Evolutionary conservation across 2,888 invertebrate genomes (phyloP), one percentile per base, ranked within the genome.

Genomic region (Apamea crenata): DNA sequence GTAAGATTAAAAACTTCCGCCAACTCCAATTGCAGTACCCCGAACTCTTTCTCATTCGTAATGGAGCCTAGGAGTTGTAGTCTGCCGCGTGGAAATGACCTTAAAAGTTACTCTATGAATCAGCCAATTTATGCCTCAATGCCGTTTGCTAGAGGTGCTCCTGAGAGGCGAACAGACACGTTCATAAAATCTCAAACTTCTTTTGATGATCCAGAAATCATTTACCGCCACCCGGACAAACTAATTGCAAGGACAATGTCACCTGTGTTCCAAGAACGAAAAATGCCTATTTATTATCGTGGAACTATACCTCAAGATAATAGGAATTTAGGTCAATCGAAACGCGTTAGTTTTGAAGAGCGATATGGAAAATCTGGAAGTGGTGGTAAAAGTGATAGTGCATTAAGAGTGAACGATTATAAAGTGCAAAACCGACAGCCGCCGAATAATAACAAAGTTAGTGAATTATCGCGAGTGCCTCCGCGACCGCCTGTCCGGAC

Each of bases 401-500:
- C 87, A 70, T 63, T 87, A 25, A 92, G 91, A 89, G 87, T 89
- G 78, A 87, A 78, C 59, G 82, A 87, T 83, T 82, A 87, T 77
- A 90, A 88, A 87, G 63, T 85, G 74, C 87, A 81, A 69, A 90
- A 85, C 80, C 79, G 74, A 68, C 81, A 79, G 74, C 75, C 86
- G 65, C 68, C 70, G 65, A 90, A 85, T 77, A 63, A 74, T 61
- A 73, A 84, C 44, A 91, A 89, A 89, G 85, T 89, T 74, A 87
- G 80, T 86, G 91, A 91, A 82, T 70, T 80, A 83, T 86, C 84
- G 65, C 92, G 90, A 65, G 89, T 89, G 53, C 94, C 95, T 1
- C 96, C 96, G 7, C 91, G 91, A 66, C 96, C 96, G 4, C 96
- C 96, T 16, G 85, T 95, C 44, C 93, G 96, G 72, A 95, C 95